Percentiles rank a stretch among this genome's conserved stretches.
Evolutionary conservation across 2,113 vertebrate genomes (phyloP).

Genomic region (Synchiropus splendidus): DNA sequence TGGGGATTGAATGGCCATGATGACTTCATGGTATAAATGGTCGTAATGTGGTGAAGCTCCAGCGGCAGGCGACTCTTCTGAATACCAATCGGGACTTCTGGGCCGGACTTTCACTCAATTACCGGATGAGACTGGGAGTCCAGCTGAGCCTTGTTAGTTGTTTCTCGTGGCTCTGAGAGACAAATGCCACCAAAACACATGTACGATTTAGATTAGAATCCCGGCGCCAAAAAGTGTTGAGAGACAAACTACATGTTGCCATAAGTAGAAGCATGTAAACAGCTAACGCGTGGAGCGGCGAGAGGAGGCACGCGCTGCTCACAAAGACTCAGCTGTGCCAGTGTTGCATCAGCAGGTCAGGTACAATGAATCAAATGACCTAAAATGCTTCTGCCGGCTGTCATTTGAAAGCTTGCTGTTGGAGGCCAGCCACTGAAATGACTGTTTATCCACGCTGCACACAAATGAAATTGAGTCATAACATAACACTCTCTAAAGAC

Average conservation of each 20-base stretch:
- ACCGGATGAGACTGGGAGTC: background rate
- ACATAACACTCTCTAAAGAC: slow-evolving; percentile 11
- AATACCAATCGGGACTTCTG: slow-evolving; percentile 23
- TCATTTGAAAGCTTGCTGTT: slow-evolving; percentile 12
- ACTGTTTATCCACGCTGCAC: slow-evolving; percentile 25
- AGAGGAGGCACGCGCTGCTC: slow-evolving; percentile 1
- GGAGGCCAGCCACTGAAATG: slow-evolving; percentile 17
- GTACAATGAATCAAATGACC: slow-evolving; percentile 14
- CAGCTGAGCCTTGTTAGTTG: too few species aligned
- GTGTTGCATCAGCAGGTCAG: slow-evolving; percentile 10
- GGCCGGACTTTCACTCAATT: background rate
- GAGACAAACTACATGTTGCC: too few species aligned
- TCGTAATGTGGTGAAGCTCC: slow-evolving; percentile 8
- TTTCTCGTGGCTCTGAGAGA: too few species aligned
- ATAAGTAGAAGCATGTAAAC: slow-evolving; percentile 7
- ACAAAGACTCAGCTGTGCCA: slow-evolving; percentile 11
- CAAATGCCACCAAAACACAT: too few species aligned
- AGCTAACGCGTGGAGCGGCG: slow-evolving; percentile 1
- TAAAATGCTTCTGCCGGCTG: slow-evolving; percentile 17
- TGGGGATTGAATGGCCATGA: slow-evolving; percentile 3
- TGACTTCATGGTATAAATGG: slow-evolving; percentile 4
- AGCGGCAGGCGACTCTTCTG: slow-evolving; percentile 1
- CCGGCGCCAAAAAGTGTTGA: too few species aligned
- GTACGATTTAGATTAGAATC: too few species aligned
- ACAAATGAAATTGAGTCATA: slow-evolving; percentile 22